Evolutionary conservation across 2,888 invertebrate species (phyloP).

Genomic region (Dexiosoma caninum): DNA sequence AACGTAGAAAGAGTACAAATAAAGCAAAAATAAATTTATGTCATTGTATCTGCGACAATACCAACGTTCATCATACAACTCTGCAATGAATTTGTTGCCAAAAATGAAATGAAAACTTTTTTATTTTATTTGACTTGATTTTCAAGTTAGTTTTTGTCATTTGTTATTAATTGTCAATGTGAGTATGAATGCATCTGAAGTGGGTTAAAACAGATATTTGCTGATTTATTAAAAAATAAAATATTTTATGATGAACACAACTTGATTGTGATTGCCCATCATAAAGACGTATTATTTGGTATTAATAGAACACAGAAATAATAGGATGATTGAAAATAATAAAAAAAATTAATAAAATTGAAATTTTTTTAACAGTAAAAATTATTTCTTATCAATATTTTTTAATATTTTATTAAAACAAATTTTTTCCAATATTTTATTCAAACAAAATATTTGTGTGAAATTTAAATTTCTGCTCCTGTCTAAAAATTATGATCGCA

Average conservation of each 20-base stretch:
- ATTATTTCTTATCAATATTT: too few relatives aligned
- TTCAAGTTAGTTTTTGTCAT: conserved; percentile 42
- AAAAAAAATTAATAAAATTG: too few relatives aligned
- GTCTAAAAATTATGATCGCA: too few relatives aligned
- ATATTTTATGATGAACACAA: conserved; percentile 40
- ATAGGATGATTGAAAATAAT: too few relatives aligned
- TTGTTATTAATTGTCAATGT: conserved; percentile 42
- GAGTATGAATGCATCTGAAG: conserved; percentile 8
- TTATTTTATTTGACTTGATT: conserved; percentile 7
- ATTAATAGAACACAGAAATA: too few relatives aligned
- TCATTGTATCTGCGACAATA: conserved; percentile 20
- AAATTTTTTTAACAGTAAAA: too few relatives aligned
- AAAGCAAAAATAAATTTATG: conserved; percentile 20
- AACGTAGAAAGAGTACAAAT: conserved; percentile 16
- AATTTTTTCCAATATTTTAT: too few relatives aligned
- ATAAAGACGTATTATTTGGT: not conserved
- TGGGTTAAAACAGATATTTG: conserved; percentile 40
- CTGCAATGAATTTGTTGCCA: conserved; percentile 5
- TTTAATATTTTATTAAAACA: too few relatives aligned
- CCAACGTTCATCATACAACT: not conserved
- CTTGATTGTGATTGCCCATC: conserved; percentile 35
- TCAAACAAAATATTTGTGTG: too few relatives aligned
- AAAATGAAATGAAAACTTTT: not conserved
- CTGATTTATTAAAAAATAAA: too few relatives aligned
- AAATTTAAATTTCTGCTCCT: too few relatives aligned